Conservation (phyloP, 2,113 vertebrate species). For the Beaufortia kweichowensis region DNA sequence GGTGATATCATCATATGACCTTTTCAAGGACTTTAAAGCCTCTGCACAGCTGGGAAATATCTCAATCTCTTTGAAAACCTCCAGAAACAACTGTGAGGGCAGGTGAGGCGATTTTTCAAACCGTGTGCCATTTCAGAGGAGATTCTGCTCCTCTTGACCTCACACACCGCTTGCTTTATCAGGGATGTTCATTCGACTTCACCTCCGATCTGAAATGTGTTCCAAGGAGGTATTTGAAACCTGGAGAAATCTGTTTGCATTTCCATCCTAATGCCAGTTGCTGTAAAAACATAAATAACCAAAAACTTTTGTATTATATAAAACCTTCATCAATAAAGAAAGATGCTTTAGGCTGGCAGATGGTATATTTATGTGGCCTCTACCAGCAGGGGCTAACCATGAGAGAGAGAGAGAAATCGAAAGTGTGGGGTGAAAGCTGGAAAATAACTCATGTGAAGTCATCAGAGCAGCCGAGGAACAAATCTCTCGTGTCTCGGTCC, state of each 20-base stretch:
- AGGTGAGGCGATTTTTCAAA: not conserved
- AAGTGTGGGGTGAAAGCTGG: conserved; percentile 28
- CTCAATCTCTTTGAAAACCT: not conserved
- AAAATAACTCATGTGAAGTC: conserved; percentile 40
- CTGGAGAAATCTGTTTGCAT: no score
- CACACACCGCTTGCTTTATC: conserved; percentile 11
- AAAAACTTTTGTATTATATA: no score
- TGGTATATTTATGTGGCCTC: no score
- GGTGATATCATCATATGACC: not conserved
- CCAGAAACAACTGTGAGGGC: not conserved
- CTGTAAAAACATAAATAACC: no score
- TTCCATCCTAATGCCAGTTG: no score
- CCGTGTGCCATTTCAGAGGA: not conserved
- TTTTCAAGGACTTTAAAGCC: conserved; percentile 21
- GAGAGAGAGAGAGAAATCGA: conserved; percentile 31
- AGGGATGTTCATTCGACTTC: conserved; percentile 19
- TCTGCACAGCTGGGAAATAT: not conserved
- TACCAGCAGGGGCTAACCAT: not conserved
- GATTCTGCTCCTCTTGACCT: conserved; percentile 6
- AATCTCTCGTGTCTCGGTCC: conserved; percentile 32
- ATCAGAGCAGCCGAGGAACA: conserved; percentile 18
- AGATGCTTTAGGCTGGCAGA: no score
- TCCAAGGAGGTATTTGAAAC: not conserved
- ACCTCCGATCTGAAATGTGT: conserved; percentile 16
- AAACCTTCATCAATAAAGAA: no score